Base-by-base conservation (phyloP, 2,888 invertebrate genomes). In the Limenitis camilla region DNA sequence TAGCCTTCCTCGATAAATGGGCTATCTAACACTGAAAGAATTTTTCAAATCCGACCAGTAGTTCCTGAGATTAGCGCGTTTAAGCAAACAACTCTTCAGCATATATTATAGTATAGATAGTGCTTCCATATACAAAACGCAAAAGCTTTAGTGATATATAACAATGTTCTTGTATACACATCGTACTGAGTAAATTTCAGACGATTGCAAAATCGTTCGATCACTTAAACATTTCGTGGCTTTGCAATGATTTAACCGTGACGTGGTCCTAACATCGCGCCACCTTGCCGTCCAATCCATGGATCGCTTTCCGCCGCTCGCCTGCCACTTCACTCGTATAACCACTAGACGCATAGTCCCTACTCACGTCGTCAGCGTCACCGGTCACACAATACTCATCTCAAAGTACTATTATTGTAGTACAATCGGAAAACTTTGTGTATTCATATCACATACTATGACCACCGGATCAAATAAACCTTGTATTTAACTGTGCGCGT, bases 181-280 rank as follows among this genome's bases (percentile, higher is more conserved):
- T 19, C 6, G 30, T 7, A 29, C 30, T 42, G 50, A 41, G 51
- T 46, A 54, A 57, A 59, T 59, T 51, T 68, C 54, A 47, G 64
- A 63, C 53, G 60, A 60, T 40, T 49, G 49, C 56, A 53, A 61
- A 55, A 62, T 60, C 46, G 43, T 35, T 61, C 67, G 66, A 68
- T 68, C 71, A 68, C 29, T 65, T 64, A 59, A 52, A 55, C 57
- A 60, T 53, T 55, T 66, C 68, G 71, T 70, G 71, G 61, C 57
- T 54, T 49, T 41, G 53, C 50, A 46, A 59, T 61, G 58, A 52
- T 59, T 40, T 58, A 62, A 62, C 66, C 60, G 71, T 82, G 81
- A 81, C 82, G 83, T 83, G 81, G 76, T 76, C 69, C 67, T 65
- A 69, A 64, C 61, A 81, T 85, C 84, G 81, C 85, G 85, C 85